Base-by-base conservation (phyloP, 2,113 vertebrate genomes). In the Anguilla rostrata region DNA sequence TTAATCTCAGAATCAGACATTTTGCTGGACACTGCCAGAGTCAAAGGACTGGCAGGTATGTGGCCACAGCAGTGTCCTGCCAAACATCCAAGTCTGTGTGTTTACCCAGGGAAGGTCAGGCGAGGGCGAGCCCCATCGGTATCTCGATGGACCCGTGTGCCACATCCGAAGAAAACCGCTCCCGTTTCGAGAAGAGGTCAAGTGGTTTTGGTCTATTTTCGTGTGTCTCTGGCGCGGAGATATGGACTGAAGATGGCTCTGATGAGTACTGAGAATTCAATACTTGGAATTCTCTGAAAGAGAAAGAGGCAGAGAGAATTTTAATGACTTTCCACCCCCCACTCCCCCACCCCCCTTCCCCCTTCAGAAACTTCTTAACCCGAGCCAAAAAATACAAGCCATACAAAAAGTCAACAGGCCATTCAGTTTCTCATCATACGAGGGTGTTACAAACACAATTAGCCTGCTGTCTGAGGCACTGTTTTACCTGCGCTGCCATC, bases 401-500 rank as follows among this genome's bases (percentile, higher is more conserved):
- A n/a, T 11, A n/a, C 26, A 34, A 75, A 75, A 75, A 75, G 7
- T 60, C 41, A 57, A 29, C 46, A 83, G 34, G 26, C 46, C 29
- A 11, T 83, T 57, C 34, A 83, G 53, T 60, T 53, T 60, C 26
- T 53, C 22, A 20, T 57, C 82, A 57, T 39, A 83, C 9, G n/a
- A 83, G 40, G 40, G 49, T 60, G 81, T 82, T 53, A 82, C 82
- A 83, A 57, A 56, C 26, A 83, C 79, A 86, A 81, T 81, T 43
- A 86, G 85, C 40, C 78, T 43, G 22, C 78, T 63, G 39, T 81
- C 53, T 43, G 43, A 49, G 6, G 39, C 81, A 34, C 34, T 53
- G 79, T 81, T 63, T 20, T 3, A 43, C 16, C 78, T 86, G 53
- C 78, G 66, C 56, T 34, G 53, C 29, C 53, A 57, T 63, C 53